Percentiles rank a stretch among this genome's conserved stretches.
These are phyloP conservation scores for Protobothrops flavoviridis DNA, from an alignment of 2,113 vertebrate species.

Conservation along the genomic window DNA sequence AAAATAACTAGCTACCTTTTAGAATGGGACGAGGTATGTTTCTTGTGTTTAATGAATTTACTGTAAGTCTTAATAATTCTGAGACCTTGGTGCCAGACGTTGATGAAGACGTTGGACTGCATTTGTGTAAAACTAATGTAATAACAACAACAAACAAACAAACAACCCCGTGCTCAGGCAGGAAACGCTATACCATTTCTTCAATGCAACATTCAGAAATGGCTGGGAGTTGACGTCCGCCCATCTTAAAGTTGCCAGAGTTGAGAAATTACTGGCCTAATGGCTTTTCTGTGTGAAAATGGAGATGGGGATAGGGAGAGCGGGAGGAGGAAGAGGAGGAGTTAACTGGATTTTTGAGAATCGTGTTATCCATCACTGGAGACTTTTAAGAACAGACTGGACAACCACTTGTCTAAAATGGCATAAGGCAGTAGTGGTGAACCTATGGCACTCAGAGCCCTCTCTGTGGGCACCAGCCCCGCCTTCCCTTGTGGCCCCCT, in stretches of 20 bases:
- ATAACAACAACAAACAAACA: too few species aligned
- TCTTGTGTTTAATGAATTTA: background rate
- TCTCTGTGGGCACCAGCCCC: too few species aligned
- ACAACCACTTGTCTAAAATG: background rate
- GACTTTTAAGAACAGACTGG: background rate
- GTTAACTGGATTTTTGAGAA: background rate
- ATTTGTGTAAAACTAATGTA: background rate
- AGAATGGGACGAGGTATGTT: slow-evolving; percentile 81
- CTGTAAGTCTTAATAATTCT: slow-evolving; percentile 2
- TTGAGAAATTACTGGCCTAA: background rate
- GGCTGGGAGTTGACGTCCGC: too few species aligned
- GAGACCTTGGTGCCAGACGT: background rate
- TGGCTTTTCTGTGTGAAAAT: background rate
- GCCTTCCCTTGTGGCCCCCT: too few species aligned
- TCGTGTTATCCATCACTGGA: too few species aligned
- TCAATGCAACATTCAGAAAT: too few species aligned
- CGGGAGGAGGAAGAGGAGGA: too few species aligned
- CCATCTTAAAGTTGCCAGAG: too few species aligned
- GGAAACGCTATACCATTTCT: too few species aligned
- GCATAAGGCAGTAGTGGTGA: too few species aligned
- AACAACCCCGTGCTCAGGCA: too few species aligned
- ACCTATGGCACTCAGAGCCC: too few species aligned
- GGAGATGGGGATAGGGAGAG: background rate
- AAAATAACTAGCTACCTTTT: slow-evolving; percentile 79
- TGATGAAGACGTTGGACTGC: background rate